These are phyloP conservation scores for Peromyscus leucopus DNA, from an alignment of 2,113 vertebrate genomes.

Conservation along the genomic window DNA sequence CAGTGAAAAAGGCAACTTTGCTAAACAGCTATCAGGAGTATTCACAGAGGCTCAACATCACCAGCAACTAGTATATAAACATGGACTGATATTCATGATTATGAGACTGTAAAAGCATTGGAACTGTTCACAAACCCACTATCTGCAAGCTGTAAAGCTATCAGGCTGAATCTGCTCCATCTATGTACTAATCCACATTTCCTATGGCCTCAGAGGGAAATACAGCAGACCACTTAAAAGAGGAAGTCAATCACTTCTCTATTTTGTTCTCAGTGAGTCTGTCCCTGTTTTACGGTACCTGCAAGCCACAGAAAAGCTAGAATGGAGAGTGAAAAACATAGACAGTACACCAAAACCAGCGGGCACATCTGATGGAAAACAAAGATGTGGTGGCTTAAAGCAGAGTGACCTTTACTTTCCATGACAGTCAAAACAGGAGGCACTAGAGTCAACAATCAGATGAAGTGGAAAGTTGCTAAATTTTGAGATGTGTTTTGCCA, in stretches of 20 bases:
- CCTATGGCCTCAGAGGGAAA: neutral
- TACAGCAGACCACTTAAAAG: neutral
- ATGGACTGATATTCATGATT: neutral
- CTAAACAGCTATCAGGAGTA: neutral
- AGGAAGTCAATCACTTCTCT: neutral
- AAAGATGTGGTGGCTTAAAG: neutral
- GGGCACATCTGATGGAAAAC: neutral
- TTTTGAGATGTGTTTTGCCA: conserved; percentile 50
- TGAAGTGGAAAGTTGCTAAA: neutral
- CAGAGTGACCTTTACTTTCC: neutral
- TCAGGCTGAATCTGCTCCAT: neutral
- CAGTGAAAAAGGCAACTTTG: neutral
- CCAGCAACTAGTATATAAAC: neutral
- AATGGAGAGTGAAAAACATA: neutral
- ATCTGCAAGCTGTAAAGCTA: neutral
- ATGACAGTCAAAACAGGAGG: neutral
- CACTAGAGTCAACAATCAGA: neutral
- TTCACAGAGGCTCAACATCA: neutral
- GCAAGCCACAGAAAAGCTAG: neutral
- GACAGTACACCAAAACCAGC: neutral
- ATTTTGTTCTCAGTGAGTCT: neutral
- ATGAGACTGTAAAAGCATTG: neutral
- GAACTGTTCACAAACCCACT: neutral
- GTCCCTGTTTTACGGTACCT: neutral
- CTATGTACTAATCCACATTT: neutral